Conservation (phyloP, 2,113 vertebrate genomes). For the Mandrillus leucophaeus region DNA sequence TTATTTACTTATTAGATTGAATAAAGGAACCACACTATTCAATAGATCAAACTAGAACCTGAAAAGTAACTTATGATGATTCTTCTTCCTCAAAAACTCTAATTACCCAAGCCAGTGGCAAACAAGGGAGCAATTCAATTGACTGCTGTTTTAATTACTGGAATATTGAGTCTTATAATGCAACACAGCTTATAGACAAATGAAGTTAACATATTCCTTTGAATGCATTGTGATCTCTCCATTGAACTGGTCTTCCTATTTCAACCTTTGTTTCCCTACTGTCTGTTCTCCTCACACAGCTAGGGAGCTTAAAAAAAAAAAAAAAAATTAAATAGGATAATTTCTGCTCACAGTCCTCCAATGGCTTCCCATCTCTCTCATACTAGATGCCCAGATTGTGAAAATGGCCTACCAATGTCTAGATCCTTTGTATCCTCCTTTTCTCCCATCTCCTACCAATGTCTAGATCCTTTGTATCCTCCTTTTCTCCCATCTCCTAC, state of each 20-base stretch:
- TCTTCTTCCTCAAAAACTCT: constrained; percentile 7
- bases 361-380: not conserved
- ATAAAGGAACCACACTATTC: not conserved
- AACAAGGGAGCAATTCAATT: not conserved
- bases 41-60: not conserved
- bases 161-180: not conserved
- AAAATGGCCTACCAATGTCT: not conserved
- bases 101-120: not conserved
- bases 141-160: not conserved
- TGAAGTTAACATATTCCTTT: not conserved
- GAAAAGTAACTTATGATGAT: not conserved
- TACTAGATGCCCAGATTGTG: not conserved
- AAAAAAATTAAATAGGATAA: not conserved
- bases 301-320: not conserved
- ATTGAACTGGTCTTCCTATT: not conserved
- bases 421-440: no score
- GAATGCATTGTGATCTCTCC: not conserved
- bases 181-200: not conserved
- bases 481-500: not conserved
- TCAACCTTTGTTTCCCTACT: not conserved
- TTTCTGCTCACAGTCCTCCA: not conserved
- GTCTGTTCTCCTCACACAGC: not conserved
- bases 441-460: not conserved
- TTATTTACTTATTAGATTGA: not conserved
- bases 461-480: not conserved